Base-by-base conservation (phyloP, 2,888 invertebrate genomes). In the Ctena decussata region DNA sequence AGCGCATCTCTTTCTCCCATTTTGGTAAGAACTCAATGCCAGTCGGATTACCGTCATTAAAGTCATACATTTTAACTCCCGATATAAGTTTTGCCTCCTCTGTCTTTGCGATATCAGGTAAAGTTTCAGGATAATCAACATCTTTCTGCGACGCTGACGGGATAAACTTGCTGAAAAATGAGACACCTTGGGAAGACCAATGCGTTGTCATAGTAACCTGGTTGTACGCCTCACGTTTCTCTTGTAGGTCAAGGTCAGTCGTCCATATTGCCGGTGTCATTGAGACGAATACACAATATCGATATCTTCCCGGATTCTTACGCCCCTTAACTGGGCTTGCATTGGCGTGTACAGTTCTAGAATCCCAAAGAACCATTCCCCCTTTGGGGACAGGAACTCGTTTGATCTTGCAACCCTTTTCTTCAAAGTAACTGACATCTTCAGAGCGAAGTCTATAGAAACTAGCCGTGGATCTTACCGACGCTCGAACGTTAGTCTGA, bases 331-430 rank as follows among this genome's bases (percentile, higher is more conserved):
- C 35, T 11, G 94, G 94, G 12, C 90, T 84, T n/a, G 93, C 92
- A 70, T 94, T 94, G 8, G 94, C 94, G 76, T 94, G 94, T 8
- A 94, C 89, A 6, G 92, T 88, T 65, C 94, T 84, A 0, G 94
- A 94, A 70, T 94, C 94, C 94, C 94, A 94, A 15, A 94, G 80
- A 6, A 94, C 90, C 86, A 94, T 91, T 5, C 93, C 94, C 0
- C 94, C 94, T 81, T 92, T 93, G 1, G 94, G 93, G 12, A 92
- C 93, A 0, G 94, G 85, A 18, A 94, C 89, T 27, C 93, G 85
- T 71, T 87, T 90, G 1, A 90, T 73, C 35, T 24, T 41, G 77
- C 93, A 93, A 1, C 91, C 92, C 49, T 86, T 87, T 5, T 80
- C 46, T 32, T 75, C 73, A 46, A 89, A 92, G 87, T 92, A 92